These are phyloP conservation scores for Cryptocephalus primarius DNA, from an alignment of 2,888 invertebrate species.

Conservation along the genomic window DNA sequence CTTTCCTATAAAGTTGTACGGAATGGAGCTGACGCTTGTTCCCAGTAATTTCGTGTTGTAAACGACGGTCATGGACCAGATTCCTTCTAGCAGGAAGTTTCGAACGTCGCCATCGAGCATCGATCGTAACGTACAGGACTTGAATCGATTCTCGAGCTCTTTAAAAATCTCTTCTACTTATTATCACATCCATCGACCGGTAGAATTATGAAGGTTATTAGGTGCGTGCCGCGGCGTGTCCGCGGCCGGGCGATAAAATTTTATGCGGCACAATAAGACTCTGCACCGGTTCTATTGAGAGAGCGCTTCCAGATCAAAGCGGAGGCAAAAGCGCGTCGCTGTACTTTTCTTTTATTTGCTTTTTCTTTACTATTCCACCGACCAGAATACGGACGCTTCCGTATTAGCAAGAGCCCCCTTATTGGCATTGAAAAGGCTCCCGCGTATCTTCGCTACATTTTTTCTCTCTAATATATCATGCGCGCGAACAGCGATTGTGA, in stretches of 20 bases:
- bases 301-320: conserved; percentile 15
- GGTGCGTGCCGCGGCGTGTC: conserved; percentile 11
- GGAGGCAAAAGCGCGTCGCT: background rate
- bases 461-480: no score
- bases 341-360: no score
- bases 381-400: conserved; percentile 15
- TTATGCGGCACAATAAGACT: conserved; percentile 16
- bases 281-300: conserved; percentile 16
- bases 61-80: no score
- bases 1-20: no score
- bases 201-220: background rate
- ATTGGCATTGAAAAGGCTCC: conserved; percentile 15
- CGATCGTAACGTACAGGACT: no score
- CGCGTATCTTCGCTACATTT: conserved; percentile 6
- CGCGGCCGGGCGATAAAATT: conserved; percentile 13
- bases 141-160: no score
- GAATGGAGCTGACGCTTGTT: no score
- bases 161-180: no score
- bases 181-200: background rate
- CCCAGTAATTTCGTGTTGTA: no score
- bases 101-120: no score
- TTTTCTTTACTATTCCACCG: background rate
- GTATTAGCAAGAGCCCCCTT: conserved; percentile 15
- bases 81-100: no score
- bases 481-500: no score